Conservation (phyloP, 2,113 vertebrate genomes). For the Thryonomys swinderianus region DNA sequence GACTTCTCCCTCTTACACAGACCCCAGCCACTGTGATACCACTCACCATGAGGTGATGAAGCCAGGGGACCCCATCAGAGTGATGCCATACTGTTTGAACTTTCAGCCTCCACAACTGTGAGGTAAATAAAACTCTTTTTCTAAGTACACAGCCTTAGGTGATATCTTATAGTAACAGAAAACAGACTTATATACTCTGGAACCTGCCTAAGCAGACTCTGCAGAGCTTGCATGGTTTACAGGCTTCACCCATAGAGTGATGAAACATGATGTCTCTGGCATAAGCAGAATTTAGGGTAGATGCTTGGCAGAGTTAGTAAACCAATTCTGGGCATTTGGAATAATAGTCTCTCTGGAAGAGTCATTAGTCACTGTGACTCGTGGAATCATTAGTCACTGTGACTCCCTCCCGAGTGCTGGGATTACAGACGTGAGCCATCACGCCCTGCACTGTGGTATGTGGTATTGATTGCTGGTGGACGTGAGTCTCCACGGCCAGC, state of each 20-base stretch:
- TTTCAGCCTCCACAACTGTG: not conserved
- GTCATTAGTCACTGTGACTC: constrained; percentile 14
- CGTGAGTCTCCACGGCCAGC: too few species aligned
- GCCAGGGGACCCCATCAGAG: not conserved
- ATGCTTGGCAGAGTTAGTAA: not conserved
- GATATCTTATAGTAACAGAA: not conserved
- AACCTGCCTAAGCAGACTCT: not conserved
- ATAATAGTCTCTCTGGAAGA: not conserved
- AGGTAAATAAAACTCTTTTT: not conserved
- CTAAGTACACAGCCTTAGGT: not conserved
- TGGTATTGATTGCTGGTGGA: too few species aligned
- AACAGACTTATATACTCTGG: not conserved
- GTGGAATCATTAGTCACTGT: not conserved
- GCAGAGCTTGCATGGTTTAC: not conserved
- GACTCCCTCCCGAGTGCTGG: too few species aligned
- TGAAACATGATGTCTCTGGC: not conserved
- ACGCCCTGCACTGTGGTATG: too few species aligned
- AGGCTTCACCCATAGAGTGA: not conserved
- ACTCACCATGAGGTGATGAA: not conserved
- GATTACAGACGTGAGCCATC: too few species aligned
- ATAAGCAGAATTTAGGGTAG: not conserved
- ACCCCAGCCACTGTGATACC: not conserved
- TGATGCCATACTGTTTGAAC: not conserved
- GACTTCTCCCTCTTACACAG: not conserved
- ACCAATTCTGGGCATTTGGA: not conserved